Percentiles rank a stretch among this genome's conserved stretches.
Conservation (phyloP, 2,888 invertebrate genomes). For the Conistra vaccinii region DNA sequence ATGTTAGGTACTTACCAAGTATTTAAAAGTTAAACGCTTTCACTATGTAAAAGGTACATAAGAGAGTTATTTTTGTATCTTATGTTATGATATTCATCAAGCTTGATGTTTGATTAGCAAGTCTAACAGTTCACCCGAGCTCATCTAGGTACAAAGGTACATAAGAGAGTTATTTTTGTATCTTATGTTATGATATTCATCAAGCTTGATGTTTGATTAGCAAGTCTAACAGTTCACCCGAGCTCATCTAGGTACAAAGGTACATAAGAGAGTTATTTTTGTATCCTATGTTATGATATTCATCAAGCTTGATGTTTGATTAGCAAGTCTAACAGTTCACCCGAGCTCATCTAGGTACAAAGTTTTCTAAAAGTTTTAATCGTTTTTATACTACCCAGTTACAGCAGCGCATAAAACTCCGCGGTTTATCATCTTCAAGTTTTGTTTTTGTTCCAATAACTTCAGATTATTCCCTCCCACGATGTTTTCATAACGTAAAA, state of each 20-base stretch:
- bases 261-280: background rate
- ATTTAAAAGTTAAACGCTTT: background rate
- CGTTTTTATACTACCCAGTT: background rate
- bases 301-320: slow-evolving; percentile 1
- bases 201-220: background rate
- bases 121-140: background rate
- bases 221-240: background rate
- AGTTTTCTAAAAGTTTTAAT: slow-evolving; percentile 18
- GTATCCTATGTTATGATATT: background rate
- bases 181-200: background rate
- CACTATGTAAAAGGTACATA: background rate
- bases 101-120: slow-evolving; percentile 8
- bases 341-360: background rate
- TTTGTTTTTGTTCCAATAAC: background rate
- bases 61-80: background rate
- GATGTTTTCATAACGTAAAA: background rate
- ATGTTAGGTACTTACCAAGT: background rate
- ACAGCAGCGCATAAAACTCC: background rate
- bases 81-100: background rate
- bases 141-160: background rate
- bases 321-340: slow-evolving; percentile 1
- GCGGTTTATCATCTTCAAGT: background rate
- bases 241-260: too few relatives aligned
- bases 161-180: background rate
- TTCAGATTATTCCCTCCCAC: background rate